Conservation (phyloP, 2,113 vertebrate species). For the Recurvirostra avosetta region DNA sequence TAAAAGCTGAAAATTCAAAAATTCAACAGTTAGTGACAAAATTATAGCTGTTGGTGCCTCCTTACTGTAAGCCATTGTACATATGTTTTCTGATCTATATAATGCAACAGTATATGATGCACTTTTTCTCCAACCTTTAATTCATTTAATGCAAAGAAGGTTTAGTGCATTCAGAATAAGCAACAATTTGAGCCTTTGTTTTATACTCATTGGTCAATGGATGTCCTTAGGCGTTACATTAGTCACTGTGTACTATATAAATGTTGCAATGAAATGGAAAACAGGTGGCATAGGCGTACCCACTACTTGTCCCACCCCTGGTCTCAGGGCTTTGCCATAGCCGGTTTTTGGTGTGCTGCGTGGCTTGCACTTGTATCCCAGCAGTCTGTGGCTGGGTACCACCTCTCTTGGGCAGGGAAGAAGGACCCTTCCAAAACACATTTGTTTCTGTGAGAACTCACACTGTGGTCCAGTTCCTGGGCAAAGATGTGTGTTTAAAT, state of each 20-base stretch:
- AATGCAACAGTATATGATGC: not conserved
- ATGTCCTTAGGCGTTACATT: not conserved
- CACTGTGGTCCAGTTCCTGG: not conserved
- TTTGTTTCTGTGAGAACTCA: not conserved
- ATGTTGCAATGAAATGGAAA: not conserved
- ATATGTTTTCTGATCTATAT: not conserved
- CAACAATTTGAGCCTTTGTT: not conserved
- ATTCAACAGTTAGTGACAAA: not conserved
- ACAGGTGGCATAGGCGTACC: not conserved
- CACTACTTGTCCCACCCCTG: not conserved
- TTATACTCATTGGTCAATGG: not conserved
- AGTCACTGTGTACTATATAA: not conserved
- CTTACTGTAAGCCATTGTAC: not conserved
- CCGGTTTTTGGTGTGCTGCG: not conserved
- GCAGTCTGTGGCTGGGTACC: not conserved
- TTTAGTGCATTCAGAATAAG: not conserved
- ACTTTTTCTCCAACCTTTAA: not conserved
- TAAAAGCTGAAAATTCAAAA: not conserved
- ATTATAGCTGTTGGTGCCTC: not conserved
- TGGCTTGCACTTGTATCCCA: not conserved
- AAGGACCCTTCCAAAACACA: not conserved
- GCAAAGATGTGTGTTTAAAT: not conserved
- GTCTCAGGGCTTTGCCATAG: not conserved
- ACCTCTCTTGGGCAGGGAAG: not conserved
- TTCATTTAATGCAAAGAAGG: not conserved